Evolutionary conservation across 2,888 invertebrate genomes (phyloP).

Genomic region (Adineta ricciae): DNA sequence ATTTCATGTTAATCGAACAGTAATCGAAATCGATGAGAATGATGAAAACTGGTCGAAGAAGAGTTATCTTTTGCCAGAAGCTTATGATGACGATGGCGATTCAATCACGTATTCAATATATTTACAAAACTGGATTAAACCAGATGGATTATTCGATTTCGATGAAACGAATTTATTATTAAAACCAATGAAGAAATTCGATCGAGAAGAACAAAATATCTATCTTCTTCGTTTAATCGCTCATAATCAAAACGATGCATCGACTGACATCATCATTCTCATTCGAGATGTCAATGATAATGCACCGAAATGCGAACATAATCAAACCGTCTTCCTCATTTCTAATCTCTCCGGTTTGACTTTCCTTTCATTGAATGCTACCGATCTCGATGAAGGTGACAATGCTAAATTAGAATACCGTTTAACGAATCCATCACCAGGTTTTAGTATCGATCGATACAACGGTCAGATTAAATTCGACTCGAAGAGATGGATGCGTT

Average conservation of each 20-base stretch:
- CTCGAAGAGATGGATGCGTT: background rate
- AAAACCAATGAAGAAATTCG: background rate
- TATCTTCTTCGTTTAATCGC: background rate
- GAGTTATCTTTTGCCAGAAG: background rate
- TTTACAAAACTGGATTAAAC: background rate
- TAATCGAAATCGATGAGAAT: constrained; percentile 18
- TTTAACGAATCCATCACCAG: background rate
- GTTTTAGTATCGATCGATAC: background rate
- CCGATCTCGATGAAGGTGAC: constrained; percentile 3
- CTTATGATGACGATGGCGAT: background rate
- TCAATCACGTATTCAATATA: background rate
- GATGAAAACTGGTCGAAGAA: background rate
- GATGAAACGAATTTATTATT: background rate
- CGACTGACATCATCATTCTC: background rate
- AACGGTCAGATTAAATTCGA: background rate
- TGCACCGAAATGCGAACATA: background rate
- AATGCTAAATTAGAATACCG: background rate
- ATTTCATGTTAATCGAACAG: constrained; percentile 14
- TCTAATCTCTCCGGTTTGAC: background rate
- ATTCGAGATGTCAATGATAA: constrained; percentile 2
- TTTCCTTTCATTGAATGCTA: background rate
- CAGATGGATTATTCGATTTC: background rate
- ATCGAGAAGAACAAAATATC: background rate
- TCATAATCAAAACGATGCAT: background rate
- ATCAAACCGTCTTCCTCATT: background rate